Percentiles rank a stretch among this genome's conserved stretches.
phyloP scores from a whole-genome alignment of 2,888 invertebrate species.

The Megastigmus dorsalis region DNA sequence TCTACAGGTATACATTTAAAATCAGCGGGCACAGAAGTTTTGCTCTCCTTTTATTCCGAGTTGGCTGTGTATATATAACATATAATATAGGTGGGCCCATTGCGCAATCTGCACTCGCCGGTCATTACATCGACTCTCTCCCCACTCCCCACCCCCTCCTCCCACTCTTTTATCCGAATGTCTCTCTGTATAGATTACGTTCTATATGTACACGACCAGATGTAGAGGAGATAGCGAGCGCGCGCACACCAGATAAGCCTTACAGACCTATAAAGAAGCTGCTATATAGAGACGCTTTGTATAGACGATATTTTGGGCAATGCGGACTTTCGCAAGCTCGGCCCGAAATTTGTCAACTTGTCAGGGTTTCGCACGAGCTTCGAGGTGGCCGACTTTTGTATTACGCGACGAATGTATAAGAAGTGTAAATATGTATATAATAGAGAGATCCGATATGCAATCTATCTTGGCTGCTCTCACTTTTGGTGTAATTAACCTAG shows the following conservation, averaged over 20 bases:
- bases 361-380: not conserved
- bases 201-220: slow-evolving; percentile 1
- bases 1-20: too few relatives aligned
- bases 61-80: not conserved
- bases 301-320: slow-evolving; percentile 5
- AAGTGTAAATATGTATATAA: slow-evolving; percentile 15
- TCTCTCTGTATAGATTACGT: not conserved
- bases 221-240: slow-evolving; percentile 16
- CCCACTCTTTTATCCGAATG: not conserved
- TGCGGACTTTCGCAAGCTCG: slow-evolving; percentile 13
- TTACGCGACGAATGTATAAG: slow-evolving; percentile 27
- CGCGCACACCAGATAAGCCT: not conserved
- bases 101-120: slow-evolving; percentile 26
- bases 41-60: slow-evolving; percentile 16
- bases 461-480: too few relatives aligned
- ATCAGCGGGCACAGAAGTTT: too few relatives aligned
- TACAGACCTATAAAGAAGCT: too few relatives aligned
- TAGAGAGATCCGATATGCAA: too few relatives aligned
- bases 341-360: slow-evolving; percentile 19
- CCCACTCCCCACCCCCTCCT: not conserved
- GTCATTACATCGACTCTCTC: slow-evolving; percentile 43
- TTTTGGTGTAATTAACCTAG: too few relatives aligned
- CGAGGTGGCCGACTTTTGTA: slow-evolving; percentile 3
- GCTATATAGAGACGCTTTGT: too few relatives aligned
- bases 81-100: too few relatives aligned